Base-by-base conservation (phyloP, 2,113 vertebrate genomes). In the Austrofundulus limnaeus region DNA sequence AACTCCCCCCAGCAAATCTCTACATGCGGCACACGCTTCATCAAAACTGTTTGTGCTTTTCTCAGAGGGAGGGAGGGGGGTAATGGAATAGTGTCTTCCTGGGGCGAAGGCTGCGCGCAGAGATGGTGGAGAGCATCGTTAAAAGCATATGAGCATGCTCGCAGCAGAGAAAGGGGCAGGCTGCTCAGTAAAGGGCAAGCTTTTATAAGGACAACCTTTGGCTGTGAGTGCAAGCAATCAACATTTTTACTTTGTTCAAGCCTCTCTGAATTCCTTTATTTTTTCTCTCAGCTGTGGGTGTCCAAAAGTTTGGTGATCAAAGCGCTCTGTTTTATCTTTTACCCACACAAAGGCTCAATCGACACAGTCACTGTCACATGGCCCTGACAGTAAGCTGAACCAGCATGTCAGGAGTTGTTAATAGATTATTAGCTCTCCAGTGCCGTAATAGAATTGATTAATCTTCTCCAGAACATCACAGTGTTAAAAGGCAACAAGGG, bases 151-250 rank as follows among this genome's bases (percentile, higher is more conserved):
- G 66, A 78, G 76, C 57, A 45, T 42, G 54, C 73, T 85, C 67
- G 62, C 76, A 71, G 70, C 70, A 85, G 81, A 77, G 47, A 17
- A 46, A 56, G 56, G 57, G 77, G 70, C 66, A 71, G 60, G 66
- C 63, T 67, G 81, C 70, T 77, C 78, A 63, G 65, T 71, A 80
- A 70, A 85, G 78, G 80, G 38, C 77, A 77, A 70, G 81, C 88
- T 88, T 89, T 90, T 88, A 90, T 76, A 70, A 72, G 69, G 58
- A 77, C 84, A 81, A 75, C 83, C 77, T 88, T 86, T 88, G 75
- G 63, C 78, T 77, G 68, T 16, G 53, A 78, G 66, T 80, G 72
- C 72, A 75, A 73, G 81, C 85, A 86, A 90, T 88, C 82, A 82
- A 81, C 77, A 75, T 77, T 80, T 77, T 79, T 79, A 37, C 34